Evolutionary conservation across 2,113 vertebrate genomes (phyloP).

Genomic region (Platichthys stellatus): DNA sequence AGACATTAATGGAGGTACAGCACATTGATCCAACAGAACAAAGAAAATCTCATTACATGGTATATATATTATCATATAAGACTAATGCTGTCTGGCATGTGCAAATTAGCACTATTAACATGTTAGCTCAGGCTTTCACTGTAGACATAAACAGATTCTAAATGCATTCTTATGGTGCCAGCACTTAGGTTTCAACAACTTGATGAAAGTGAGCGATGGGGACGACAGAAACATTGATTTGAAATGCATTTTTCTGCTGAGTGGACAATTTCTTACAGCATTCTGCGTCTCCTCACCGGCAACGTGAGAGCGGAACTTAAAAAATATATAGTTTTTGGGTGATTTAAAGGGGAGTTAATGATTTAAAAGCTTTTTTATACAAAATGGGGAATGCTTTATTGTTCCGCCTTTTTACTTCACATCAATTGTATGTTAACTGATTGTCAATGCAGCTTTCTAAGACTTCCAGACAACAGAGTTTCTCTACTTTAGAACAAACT

Average conservation of each 20-base stretch:
- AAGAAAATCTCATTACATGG: slow-evolving; percentile 31
- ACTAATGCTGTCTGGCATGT: slow-evolving; percentile 32
- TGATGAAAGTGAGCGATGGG: slow-evolving; percentile 17
- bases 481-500: too few relatives aligned
- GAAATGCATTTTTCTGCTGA: slow-evolving; percentile 23
- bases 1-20: not conserved
- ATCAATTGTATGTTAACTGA: not conserved
- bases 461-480: too few relatives aligned
- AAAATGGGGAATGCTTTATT: not conserved
- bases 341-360: not conserved
- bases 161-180: slow-evolving; percentile 38
- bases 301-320: not conserved
- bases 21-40: slow-evolving; percentile 46
- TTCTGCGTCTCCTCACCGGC: not conserved
- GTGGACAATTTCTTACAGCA: not conserved
- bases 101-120: slow-evolving; percentile 11
- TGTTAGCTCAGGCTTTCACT: slow-evolving; percentile 21
- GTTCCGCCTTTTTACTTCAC: not conserved
- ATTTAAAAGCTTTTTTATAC: not conserved
- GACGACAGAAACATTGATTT: slow-evolving; percentile 38
- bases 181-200: slow-evolving; percentile 19
- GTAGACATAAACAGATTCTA: slow-evolving; percentile 30
- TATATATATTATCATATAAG: slow-evolving; percentile 27
- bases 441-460: not conserved
- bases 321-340: not conserved